Evolutionary conservation across 2,888 invertebrate species (phyloP).

Genomic region (Chrysodeixis includens): DNA sequence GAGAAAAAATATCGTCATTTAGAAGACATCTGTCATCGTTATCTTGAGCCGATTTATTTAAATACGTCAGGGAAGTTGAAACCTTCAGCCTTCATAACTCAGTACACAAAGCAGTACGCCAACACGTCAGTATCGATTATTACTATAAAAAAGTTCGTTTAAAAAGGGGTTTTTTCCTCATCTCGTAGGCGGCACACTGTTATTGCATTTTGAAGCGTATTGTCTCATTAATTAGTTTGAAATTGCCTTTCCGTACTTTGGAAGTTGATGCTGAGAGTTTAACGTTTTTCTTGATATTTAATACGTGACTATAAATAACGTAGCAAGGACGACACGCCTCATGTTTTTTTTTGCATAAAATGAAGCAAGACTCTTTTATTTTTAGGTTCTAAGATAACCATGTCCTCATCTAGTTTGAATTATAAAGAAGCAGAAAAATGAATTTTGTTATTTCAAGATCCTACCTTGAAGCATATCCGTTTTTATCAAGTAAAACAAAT

Average conservation of each 20-base stretch:
- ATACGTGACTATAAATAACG: slow-evolving; percentile 7
- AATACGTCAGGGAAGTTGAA: neutral
- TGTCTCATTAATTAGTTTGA: slow-evolving; percentile 17
- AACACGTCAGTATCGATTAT: neutral
- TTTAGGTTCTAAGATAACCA: too few relatives aligned
- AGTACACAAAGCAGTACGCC: slow-evolving; percentile 1
- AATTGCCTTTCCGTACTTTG: slow-evolving; percentile 22
- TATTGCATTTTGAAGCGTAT: slow-evolving; percentile 32
- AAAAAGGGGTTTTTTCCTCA: slow-evolving; percentile 19
- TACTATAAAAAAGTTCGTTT: slow-evolving; percentile 2
- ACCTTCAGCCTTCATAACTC: neutral
- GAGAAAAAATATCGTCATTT: too few relatives aligned
- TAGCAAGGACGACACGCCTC: neutral
- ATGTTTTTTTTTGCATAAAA: too few relatives aligned
- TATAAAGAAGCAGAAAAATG: too few relatives aligned
- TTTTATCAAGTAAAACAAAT: neutral
- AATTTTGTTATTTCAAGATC: too few relatives aligned
- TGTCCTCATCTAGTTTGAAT: too few relatives aligned
- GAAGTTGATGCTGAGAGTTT: slow-evolving; percentile 15
- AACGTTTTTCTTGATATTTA: slow-evolving; percentile 15
- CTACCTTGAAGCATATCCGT: too few relatives aligned
- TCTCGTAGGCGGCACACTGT: neutral
- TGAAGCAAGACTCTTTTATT: too few relatives aligned
- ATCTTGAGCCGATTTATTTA: too few relatives aligned
- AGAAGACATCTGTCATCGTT: too few relatives aligned